These are phyloP conservation scores for Tetropium fuscum DNA, from an alignment of 2,888 invertebrate genomes.

Conservation along the genomic window DNA sequence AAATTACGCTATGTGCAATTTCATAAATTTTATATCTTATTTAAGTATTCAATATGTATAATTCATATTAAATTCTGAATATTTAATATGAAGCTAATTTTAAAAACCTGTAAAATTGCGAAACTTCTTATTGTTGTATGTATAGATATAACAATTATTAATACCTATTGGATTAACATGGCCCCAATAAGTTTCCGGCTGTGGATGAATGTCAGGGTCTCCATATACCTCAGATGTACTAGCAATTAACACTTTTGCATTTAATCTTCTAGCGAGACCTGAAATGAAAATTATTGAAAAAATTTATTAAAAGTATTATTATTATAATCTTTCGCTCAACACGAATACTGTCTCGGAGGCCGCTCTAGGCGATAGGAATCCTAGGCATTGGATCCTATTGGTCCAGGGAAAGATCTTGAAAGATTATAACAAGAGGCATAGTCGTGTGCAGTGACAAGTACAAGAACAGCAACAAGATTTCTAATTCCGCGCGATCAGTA, in stretches of 20 bases:
- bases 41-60: not conserved
- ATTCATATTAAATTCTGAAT: not conserved
- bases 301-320: no score
- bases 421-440: no score
- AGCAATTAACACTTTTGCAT: conserved; percentile 93
- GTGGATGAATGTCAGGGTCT: conserved; percentile 98
- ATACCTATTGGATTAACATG: conserved; percentile 97
- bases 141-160: not conserved
- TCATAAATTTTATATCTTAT: no score
- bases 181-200: conserved; percentile 98
- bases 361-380: not conserved
- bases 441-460: not conserved
- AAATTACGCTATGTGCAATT: no score
- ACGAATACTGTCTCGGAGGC: not conserved
- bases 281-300: no score
- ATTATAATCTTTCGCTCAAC: no score
- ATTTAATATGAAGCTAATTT: not conserved
- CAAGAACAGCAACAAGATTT: no score
- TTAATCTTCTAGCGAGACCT: conserved; percentile 93
- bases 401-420: not conserved
- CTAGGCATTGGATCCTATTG: not conserved
- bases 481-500: no score
- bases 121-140: no score
- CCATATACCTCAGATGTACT: conserved; percentile 99
- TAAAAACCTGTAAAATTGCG: no score